These are phyloP conservation scores for Orthosia cruda DNA, from an alignment of 2,888 invertebrate species.

Conservation along the genomic window DNA sequence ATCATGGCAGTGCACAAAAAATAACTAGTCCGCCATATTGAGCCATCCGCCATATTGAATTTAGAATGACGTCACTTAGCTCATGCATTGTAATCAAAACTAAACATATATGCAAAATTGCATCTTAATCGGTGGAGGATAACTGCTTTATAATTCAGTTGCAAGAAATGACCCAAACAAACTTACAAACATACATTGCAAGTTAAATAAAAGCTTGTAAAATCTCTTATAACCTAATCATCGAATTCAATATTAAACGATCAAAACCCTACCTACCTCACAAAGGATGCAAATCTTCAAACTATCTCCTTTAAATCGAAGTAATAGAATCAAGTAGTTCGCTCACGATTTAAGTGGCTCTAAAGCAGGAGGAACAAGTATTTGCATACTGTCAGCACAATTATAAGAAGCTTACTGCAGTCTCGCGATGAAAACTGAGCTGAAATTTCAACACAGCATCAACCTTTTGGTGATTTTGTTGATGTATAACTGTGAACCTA, in stretches of 20 bases:
- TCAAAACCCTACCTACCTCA: conserved; percentile 7
- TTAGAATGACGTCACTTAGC: no score
- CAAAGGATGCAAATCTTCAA: conserved; percentile 40
- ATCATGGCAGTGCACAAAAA: no score
- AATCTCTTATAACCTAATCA: background rate
- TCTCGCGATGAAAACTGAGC: conserved; percentile 11
- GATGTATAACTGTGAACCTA: background rate
- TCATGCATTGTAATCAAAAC: no score
- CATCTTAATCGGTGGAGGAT: no score
- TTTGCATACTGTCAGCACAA: conserved; percentile 62
- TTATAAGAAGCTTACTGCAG: conserved; percentile 62
- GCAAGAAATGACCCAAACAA: no score
- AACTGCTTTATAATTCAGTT: no score
- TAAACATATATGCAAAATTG: no score
- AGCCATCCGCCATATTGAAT: no score
- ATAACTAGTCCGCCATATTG: no score
- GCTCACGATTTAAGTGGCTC: conserved; percentile 39
- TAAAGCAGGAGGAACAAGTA: conserved; percentile 55
- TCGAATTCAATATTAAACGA: conserved; percentile 31
- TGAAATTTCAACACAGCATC: conserved; percentile 35
- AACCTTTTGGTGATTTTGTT: conserved; percentile 19
- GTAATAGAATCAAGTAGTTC: conserved; percentile 54
- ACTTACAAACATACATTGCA: no score
- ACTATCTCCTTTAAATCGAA: conserved; percentile 34
- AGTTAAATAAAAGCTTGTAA: no score